Conservation (phyloP, 1,140 invertebrate genomes). For the Microplitis mediator region DNA sequence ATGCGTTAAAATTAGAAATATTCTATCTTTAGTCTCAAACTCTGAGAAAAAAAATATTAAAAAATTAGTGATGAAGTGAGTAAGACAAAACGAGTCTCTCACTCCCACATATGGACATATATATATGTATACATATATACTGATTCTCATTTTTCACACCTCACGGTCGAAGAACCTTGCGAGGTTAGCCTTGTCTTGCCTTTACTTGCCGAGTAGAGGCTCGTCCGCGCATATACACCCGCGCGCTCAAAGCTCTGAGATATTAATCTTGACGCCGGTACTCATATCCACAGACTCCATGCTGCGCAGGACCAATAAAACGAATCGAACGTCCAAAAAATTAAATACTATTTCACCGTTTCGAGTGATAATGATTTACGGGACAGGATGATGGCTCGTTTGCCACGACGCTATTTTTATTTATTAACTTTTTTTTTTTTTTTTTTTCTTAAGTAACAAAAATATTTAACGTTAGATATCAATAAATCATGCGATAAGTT, state of each 20-base stretch:
- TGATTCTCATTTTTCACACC: slow-evolving; percentile 37
- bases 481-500: neutral
- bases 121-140: neutral
- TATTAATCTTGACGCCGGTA: slow-evolving; percentile 35
- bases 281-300: slow-evolving; percentile 22
- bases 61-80: too few relatives aligned
- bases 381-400: slow-evolving; percentile 22
- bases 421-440: slow-evolving; percentile 13
- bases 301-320: slow-evolving; percentile 32
- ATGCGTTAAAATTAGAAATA: neutral
- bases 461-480: neutral
- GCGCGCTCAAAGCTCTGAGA: slow-evolving; percentile 27
- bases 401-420: slow-evolving; percentile 13
- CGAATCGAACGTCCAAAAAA: slow-evolving; percentile 39
- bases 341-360: slow-evolving; percentile 36
- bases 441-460: neutral
- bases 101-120: neutral
- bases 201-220: neutral
- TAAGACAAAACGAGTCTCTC: slow-evolving; percentile 9
- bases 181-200: neutral
- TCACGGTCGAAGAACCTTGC: slow-evolving; percentile 21
- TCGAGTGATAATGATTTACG: slow-evolving; percentile 35
- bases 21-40: too few relatives aligned
- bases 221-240: slow-evolving; percentile 10
- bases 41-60: too few relatives aligned